A percentile compares a stretch with the other conserved stretches of the same genome.
Evolutionary conservation across 2,113 vertebrate species (phyloP).

Genomic region (Ia io): DNA sequence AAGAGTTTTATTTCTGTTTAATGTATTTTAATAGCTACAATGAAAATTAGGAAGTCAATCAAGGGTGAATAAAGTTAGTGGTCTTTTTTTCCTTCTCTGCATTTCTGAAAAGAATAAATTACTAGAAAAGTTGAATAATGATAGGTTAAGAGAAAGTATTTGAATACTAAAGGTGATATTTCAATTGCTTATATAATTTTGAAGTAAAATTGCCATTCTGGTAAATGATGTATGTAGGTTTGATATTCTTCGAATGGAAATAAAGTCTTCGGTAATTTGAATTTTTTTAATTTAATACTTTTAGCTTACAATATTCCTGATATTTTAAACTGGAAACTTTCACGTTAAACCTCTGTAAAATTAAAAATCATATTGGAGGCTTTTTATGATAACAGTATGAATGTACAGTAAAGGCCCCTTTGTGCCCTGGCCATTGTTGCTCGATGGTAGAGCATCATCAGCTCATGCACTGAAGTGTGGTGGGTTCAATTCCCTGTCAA

Average conservation of each 20-base stretch:
- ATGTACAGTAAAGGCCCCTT: not conserved
- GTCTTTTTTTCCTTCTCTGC: not conserved
- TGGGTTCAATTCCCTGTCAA: no score
- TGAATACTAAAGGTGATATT: not conserved
- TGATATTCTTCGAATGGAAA: not conserved
- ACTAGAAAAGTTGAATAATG: not conserved
- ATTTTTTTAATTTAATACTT: not conserved
- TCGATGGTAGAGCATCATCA: no score
- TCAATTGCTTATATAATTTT: not conserved
- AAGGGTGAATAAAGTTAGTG: not conserved
- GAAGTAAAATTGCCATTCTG: not conserved
- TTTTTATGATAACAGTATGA: not conserved
- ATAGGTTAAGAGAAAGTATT: not conserved
- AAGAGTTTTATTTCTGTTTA: not conserved
- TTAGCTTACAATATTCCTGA: constrained; percentile 4
- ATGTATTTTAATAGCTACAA: not conserved
- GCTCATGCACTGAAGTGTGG: no score
- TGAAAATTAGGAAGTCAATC: not conserved
- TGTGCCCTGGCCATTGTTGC: no score
- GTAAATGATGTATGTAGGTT: not conserved
- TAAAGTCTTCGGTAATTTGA: constrained; percentile 11
- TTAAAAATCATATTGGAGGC: not conserved
- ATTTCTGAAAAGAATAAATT: constrained; percentile 33
- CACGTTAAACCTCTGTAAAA: not conserved
- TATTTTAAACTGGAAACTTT: constrained; percentile 16